A percentile compares a stretch with the other conserved stretches of the same genome.
Evolutionary conservation across 2,113 vertebrate species (phyloP).

Genomic region (Ammodytes marinus): DNA sequence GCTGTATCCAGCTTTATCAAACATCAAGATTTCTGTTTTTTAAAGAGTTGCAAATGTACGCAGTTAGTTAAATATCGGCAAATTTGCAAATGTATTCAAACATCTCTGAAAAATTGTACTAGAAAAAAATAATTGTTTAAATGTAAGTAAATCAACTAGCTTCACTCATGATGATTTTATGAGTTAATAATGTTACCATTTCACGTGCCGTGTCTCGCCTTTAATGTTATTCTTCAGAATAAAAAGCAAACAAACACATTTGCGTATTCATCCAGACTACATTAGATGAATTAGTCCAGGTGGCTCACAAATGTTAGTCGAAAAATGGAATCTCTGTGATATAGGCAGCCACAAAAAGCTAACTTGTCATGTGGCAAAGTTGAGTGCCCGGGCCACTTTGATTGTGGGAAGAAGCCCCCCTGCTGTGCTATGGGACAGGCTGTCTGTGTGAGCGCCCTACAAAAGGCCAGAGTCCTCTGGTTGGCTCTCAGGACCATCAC

Average conservation of each 20-base stretch:
- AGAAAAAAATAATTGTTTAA: too few relatives aligned
- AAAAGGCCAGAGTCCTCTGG: constrained; percentile 75
- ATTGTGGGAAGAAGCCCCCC: constrained; percentile 70
- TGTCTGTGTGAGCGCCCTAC: constrained; percentile 74
- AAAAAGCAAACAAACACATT: constrained; percentile 19
- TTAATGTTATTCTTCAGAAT: constrained; percentile 27
- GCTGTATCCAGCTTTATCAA: too few relatives aligned
- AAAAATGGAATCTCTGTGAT: constrained; percentile 52
- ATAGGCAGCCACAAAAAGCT: constrained; percentile 67
- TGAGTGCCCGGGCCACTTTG: constrained; percentile 66
- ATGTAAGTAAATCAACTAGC: too few relatives aligned
- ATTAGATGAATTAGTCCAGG: constrained; percentile 34
- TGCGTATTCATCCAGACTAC: constrained; percentile 38
- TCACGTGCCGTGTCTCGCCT: too few relatives aligned
- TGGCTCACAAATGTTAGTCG: constrained; percentile 58
- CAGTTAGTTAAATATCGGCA: too few relatives aligned
- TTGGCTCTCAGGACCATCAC: constrained; percentile 74
- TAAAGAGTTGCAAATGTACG: too few relatives aligned
- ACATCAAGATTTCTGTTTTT: too few relatives aligned
- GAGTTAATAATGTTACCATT: too few relatives aligned
- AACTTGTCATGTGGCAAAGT: constrained; percentile 77
- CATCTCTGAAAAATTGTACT: too few relatives aligned
- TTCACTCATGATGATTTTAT: too few relatives aligned
- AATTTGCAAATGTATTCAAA: too few relatives aligned
- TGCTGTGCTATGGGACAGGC: constrained; percentile 68